Evolutionary conservation across 2,797 vertebrate genomes (phyloP).

Genomic region (Apodemus agrarius): DNA sequence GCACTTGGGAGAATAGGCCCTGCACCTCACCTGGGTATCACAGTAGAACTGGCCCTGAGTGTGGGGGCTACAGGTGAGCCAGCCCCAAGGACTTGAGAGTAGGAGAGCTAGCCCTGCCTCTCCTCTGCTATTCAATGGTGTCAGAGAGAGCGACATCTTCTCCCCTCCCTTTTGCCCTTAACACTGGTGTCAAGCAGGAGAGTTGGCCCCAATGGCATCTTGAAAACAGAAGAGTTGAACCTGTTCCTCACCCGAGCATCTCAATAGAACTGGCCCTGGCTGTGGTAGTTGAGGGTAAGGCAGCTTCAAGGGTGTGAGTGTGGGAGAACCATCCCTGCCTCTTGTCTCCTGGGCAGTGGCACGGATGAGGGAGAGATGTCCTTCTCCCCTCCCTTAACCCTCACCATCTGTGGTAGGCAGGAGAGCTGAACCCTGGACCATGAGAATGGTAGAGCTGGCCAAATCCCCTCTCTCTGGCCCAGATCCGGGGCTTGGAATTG

Average conservation of each 20-base stretch:
- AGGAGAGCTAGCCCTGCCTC: background rate
- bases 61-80: background rate
- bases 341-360: background rate
- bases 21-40: background rate
- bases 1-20: background rate
- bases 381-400: background rate
- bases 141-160: background rate
- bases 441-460: background rate
- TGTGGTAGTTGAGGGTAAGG: background rate
- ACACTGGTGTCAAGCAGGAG: background rate
- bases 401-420: background rate
- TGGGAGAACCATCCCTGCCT: background rate
- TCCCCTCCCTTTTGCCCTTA: background rate
- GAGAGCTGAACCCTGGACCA: background rate
- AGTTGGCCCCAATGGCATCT: background rate
- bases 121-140: background rate
- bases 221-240: background rate
- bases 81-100: background rate
- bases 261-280: background rate
- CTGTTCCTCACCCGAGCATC: background rate
- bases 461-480: background rate
- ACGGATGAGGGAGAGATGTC: background rate
- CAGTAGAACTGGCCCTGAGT: background rate
- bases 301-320: background rate
- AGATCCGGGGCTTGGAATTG: background rate